These are phyloP conservation scores for Ochlodes sylvanus DNA, from an alignment of 2,888 invertebrate species.

Conservation along the genomic window DNA sequence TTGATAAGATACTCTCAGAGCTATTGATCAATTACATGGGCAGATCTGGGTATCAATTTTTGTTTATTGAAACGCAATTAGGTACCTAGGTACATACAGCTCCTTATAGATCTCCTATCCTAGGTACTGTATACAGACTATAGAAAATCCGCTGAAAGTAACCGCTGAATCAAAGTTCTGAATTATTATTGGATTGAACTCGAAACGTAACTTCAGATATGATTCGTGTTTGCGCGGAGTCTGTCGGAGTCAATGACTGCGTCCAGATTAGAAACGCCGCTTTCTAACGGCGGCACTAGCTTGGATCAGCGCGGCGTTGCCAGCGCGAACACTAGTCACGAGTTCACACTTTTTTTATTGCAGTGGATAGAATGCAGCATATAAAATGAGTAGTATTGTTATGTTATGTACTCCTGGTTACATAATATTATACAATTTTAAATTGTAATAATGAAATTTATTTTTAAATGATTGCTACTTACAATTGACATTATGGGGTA, in stretches of 20 bases:
- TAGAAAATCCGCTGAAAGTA: too few species aligned
- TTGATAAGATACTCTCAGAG: too few species aligned
- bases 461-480: too few species aligned
- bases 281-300: constrained; percentile 73
- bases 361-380: constrained; percentile 11
- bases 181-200: constrained; percentile 20
- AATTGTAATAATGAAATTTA: too few species aligned
- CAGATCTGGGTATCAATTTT: too few species aligned
- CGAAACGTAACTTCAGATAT: constrained; percentile 17
- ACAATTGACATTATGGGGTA: too few species aligned
- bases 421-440: not conserved
- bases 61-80: too few species aligned
- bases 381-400: constrained; percentile 2
- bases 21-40: too few species aligned
- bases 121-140: too few species aligned
- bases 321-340: constrained; percentile 53
- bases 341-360: constrained; percentile 46
- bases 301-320: constrained; percentile 69
- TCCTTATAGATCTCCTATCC: too few species aligned
- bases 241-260: constrained; percentile 79
- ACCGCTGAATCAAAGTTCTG: not conserved
- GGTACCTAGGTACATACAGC: too few species aligned
- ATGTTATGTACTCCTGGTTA: constrained; percentile 15
- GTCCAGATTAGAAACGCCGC: constrained; percentile 82
- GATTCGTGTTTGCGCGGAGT: constrained; percentile 25